Conservation (phyloP, 2,113 vertebrate species). For the Pagrus major region DNA sequence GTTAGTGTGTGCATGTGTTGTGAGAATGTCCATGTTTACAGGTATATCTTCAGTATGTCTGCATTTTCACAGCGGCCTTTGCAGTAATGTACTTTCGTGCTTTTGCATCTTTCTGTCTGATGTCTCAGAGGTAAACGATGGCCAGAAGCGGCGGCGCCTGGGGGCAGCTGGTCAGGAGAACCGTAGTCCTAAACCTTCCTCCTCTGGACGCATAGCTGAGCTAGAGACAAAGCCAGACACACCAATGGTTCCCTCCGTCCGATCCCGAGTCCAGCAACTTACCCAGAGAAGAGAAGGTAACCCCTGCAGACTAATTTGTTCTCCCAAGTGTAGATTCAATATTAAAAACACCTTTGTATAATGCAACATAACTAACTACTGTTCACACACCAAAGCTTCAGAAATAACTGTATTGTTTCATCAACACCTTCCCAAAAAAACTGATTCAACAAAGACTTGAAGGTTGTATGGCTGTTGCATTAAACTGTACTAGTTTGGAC, state of each 20-base stretch:
- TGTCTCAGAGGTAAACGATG: slow-evolving; percentile 59
- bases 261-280: slow-evolving; percentile 76
- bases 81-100: background rate
- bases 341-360: background rate
- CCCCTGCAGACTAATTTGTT: background rate
- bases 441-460: background rate
- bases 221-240: slow-evolving; percentile 78
- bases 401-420: background rate
- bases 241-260: slow-evolving; percentile 74
- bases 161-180: slow-evolving; percentile 75
- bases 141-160: slow-evolving; percentile 78
- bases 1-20: slow-evolving; percentile 52
- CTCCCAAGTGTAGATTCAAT: too few species aligned
- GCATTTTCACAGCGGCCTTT: background rate
- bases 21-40: background rate
- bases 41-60: background rate
- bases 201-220: slow-evolving; percentile 48
- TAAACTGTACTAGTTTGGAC: background rate
- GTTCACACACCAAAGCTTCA: background rate
- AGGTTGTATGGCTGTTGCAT: background rate
- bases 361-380: background rate
- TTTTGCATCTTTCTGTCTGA: background rate
- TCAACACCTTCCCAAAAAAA: background rate
- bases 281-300: slow-evolving; percentile 75
- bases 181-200: slow-evolving; percentile 47